Conservation (phyloP, 1,140 invertebrate genomes). For the Bilobella aurantiaca region DNA sequence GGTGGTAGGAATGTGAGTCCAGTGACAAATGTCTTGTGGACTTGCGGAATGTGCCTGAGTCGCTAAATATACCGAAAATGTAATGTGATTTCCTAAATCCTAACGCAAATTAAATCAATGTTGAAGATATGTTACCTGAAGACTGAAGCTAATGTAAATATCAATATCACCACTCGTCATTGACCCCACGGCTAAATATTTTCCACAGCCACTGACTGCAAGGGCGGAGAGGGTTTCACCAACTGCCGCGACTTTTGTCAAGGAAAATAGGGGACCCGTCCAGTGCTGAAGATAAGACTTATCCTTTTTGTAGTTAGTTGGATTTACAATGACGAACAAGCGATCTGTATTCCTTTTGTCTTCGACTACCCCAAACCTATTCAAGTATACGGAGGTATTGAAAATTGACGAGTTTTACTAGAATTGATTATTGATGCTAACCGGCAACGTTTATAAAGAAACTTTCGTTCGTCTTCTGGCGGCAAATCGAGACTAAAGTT, state of each 20-base stretch:
- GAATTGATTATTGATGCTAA: conserved; percentile 37
- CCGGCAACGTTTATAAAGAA: conserved; percentile 71
- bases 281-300: conserved; percentile 51
- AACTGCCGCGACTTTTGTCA: conserved; percentile 40
- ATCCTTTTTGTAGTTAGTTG: conserved; percentile 47
- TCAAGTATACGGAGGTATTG: neutral
- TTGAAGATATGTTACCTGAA: conserved; percentile 68
- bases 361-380: conserved; percentile 31
- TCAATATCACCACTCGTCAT: conserved; percentile 84
- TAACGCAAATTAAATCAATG: neutral
- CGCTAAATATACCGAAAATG: no score
- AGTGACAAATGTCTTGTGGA: conserved; percentile 89
- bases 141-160: conserved; percentile 81
- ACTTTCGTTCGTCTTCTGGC: conserved; percentile 59
- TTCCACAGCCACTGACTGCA: conserved; percentile 78
- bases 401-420: neutral
- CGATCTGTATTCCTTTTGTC: conserved; percentile 17
- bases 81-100: no score
- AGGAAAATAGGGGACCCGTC: conserved; percentile 49
- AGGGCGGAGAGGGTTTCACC: conserved; percentile 45
- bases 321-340: conserved; percentile 30
- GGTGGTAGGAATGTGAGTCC: conserved; percentile 78
- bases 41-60: conserved; percentile 64
- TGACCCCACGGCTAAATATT: conserved; percentile 80
- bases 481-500: conserved; percentile 60